phyloP scores from a whole-genome alignment of 2,113 vertebrate species.

The Pseudorhombus dupliciocellatus region DNA sequence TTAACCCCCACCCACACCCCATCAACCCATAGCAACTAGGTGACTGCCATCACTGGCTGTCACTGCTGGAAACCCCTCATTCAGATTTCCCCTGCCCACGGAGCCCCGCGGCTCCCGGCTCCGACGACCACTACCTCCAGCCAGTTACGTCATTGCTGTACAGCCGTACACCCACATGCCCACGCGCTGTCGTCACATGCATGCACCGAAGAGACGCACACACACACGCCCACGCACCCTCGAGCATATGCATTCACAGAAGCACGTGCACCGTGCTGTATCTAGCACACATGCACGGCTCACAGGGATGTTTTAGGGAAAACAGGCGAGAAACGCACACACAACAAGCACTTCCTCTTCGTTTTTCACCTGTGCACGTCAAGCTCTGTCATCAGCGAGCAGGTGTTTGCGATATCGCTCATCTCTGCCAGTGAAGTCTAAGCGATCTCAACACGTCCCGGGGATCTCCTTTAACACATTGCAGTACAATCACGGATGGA shows the following conservation, averaged over 20 bases:
- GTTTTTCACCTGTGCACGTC: background rate
- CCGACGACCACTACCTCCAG: constrained; percentile 28
- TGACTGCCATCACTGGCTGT: constrained; percentile 29
- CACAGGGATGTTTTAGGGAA: constrained; percentile 27
- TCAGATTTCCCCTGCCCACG: constrained; percentile 29
- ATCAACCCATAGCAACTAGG: constrained; percentile 54
- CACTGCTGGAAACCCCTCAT: constrained; percentile 57
- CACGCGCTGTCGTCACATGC: constrained; percentile 37
- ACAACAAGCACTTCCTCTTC: constrained; percentile 15
- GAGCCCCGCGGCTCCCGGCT: constrained; percentile 20
- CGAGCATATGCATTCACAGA: constrained; percentile 17
- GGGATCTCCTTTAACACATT: constrained; percentile 61
- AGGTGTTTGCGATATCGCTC: constrained; percentile 21
- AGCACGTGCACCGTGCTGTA: background rate
- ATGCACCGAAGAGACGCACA: constrained; percentile 4
- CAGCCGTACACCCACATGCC: constrained; percentile 61
- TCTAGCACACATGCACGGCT: background rate
- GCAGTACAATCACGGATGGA: constrained; percentile 46
- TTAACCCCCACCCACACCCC: constrained; percentile 37
- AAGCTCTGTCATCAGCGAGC: constrained; percentile 10
- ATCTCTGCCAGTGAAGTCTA: constrained; percentile 29
- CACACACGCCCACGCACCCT: background rate
- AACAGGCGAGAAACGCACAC: constrained; percentile 1
- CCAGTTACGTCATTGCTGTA: constrained; percentile 62
- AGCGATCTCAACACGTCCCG: constrained; percentile 36